phyloP scores from a whole-genome alignment of 2,888 invertebrate genomes.

The Ischnura elegans region DNA sequence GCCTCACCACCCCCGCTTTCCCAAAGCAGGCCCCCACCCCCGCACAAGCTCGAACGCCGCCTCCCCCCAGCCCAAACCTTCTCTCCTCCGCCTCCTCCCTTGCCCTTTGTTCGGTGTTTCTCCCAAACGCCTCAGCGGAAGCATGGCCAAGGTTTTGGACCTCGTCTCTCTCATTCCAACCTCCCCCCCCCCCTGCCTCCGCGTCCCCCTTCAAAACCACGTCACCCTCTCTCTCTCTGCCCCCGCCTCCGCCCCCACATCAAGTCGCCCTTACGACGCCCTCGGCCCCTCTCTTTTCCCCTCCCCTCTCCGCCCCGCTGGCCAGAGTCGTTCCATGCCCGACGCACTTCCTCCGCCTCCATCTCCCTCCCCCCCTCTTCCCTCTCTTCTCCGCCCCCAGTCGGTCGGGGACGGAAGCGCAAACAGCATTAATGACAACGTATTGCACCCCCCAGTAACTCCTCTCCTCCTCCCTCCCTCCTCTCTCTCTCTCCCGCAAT shows the following conservation, averaged over 20 bases:
- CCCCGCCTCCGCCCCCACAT: background rate
- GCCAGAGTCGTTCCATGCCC: background rate
- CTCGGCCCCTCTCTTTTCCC: background rate
- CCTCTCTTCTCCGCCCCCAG: background rate
- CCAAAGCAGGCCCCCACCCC: constrained; percentile 71
- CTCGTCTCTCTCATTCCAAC: background rate
- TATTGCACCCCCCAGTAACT: background rate
- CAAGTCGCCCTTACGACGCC: background rate
- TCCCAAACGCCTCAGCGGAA: constrained; percentile 73
- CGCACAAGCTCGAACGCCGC: background rate
- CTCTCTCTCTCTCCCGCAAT: background rate
- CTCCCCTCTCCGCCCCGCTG: background rate
- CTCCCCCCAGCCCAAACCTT: background rate
- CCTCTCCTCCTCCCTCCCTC: background rate
- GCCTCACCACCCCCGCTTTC: constrained; percentile 72
- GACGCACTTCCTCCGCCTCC: constrained; percentile 70
- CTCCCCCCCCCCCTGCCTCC: background rate
- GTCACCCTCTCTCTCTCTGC: no score
- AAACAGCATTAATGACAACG: constrained; percentile 46
- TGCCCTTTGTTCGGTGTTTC: constrained; percentile 74
- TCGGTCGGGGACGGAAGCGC: background rate
- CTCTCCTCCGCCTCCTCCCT: no score
- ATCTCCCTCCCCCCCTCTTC: no score
- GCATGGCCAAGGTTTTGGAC: constrained; percentile 44
- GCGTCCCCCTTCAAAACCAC: background rate